phyloP scores from a whole-genome alignment of 2,888 invertebrate genomes.

The Proisotoma minuta region DNA sequence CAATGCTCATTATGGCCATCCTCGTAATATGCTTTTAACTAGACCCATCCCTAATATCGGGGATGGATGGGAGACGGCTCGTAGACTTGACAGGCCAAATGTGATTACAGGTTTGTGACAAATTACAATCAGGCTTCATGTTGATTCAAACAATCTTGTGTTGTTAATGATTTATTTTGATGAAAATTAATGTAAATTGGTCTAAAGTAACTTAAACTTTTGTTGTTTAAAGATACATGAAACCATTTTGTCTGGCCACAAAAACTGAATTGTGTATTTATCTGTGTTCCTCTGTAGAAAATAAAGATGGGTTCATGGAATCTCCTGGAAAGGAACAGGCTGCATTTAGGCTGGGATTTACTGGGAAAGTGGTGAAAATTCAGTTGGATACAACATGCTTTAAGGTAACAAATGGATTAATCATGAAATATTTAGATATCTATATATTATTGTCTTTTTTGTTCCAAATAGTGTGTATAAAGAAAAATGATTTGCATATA shows the following conservation, averaged over 20 bases:
- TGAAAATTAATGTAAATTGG: no score
- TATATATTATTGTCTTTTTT: not conserved
- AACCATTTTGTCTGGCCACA: no score
- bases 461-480: not conserved
- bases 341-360: slow-evolving; percentile 58
- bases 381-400: slow-evolving; percentile 62
- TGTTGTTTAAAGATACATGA: no score
- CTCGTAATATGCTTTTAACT: slow-evolving; percentile 59
- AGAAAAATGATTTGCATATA: not conserved
- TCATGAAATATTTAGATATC: not conserved
- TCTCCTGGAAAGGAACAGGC: slow-evolving; percentile 62
- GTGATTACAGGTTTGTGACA: slow-evolving; percentile 52
- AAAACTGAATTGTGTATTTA: no score
- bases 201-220: no score
- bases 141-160: no score
- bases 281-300: no score
- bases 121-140: no score
- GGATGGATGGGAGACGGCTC: slow-evolving; percentile 65
- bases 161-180: no score
- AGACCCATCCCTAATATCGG: slow-evolving; percentile 57
- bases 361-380: slow-evolving; percentile 55
- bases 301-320: slow-evolving; percentile 58
- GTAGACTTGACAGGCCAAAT: slow-evolving; percentile 59
- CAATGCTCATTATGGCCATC: slow-evolving; percentile 64
- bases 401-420: slow-evolving; percentile 54